These are phyloP conservation scores for Archaeoteleia sp. DNA, from an alignment of 2,888 invertebrate genomes.

Conservation along the genomic window DNA sequence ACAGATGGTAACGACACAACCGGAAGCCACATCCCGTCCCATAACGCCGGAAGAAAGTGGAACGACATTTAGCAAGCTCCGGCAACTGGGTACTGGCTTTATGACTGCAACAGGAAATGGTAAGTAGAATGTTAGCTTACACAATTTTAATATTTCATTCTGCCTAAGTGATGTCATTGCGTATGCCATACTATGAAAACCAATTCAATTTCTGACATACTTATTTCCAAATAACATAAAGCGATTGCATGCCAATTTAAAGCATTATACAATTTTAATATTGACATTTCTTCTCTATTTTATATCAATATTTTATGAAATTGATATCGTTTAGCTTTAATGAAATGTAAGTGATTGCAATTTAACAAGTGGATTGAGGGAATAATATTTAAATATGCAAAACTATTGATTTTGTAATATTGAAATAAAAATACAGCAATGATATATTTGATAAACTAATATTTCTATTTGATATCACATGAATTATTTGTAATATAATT, in stretches of 20 bases:
- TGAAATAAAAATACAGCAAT: too few species aligned
- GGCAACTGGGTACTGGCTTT: constrained; percentile 81
- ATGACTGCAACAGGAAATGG: constrained; percentile 91
- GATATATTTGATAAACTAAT: too few species aligned
- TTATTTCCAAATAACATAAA: constrained; percentile 1
- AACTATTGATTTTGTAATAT: too few species aligned
- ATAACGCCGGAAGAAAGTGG: constrained; percentile 81
- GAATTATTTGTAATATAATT: too few species aligned
- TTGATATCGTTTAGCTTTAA: too few species aligned
- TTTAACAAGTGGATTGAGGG: too few species aligned
- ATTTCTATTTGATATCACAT: too few species aligned
- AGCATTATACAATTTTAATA: background rate
- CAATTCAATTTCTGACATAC: constrained; percentile 7
- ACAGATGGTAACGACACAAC: constrained; percentile 90
- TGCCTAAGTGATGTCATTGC: constrained; percentile 2
- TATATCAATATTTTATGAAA: too few species aligned
- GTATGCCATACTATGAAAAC: constrained; percentile 8
- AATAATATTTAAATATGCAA: too few species aligned
- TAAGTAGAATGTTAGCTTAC: constrained; percentile 68
- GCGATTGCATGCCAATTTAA: background rate
- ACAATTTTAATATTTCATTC: constrained; percentile 22
- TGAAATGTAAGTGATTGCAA: too few species aligned
- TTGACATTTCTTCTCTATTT: too few species aligned
- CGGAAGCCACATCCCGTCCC: constrained; percentile 78
- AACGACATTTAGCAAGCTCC: constrained; percentile 87